Conservation (phyloP, 2,797 vertebrate genomes). For the Lycodopsis pacificus region DNA sequence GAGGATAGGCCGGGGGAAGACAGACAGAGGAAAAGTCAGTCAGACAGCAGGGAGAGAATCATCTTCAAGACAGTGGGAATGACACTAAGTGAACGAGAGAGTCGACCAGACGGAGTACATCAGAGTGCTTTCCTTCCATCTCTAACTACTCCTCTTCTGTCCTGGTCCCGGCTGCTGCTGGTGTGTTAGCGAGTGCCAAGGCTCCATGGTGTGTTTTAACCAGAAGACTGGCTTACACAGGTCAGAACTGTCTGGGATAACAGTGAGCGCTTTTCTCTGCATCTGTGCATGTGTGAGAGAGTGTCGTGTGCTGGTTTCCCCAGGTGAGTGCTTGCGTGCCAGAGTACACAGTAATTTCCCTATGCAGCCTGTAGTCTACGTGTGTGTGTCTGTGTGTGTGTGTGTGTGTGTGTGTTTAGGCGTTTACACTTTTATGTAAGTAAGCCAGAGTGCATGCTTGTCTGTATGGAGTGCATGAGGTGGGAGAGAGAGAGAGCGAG, state of each 20-base stretch:
- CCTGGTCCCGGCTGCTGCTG: slow-evolving; percentile 58
- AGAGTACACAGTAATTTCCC: slow-evolving; percentile 72
- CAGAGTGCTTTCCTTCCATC: slow-evolving; percentile 67
- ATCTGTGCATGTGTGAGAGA: slow-evolving; percentile 53
- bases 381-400: slow-evolving; percentile 41
- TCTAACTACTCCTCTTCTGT: slow-evolving; percentile 67
- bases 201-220: slow-evolving; percentile 67
- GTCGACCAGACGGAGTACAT: slow-evolving; percentile 68
- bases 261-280: slow-evolving; percentile 52
- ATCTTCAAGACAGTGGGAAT: slow-evolving; percentile 65
- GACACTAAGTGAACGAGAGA: slow-evolving; percentile 72
- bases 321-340: slow-evolving; percentile 74
- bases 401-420: slow-evolving; percentile 45
- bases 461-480: slow-evolving; percentile 71
- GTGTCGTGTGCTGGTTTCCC: slow-evolving; percentile 62
- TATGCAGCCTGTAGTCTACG: slow-evolving; percentile 53
- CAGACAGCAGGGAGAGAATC: slow-evolving; percentile 62
- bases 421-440: slow-evolving; percentile 69
- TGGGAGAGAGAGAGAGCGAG: slow-evolving; percentile 51
- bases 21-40: slow-evolving; percentile 65
- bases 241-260: slow-evolving; percentile 74
- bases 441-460: slow-evolving; percentile 66
- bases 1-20: slow-evolving; percentile 53
- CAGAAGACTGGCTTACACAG: slow-evolving; percentile 74
- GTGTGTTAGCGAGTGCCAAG: slow-evolving; percentile 60